These are phyloP conservation scores for Adelphocoris suturalis DNA, from an alignment of 2,888 invertebrate species.

Conservation along the genomic window DNA sequence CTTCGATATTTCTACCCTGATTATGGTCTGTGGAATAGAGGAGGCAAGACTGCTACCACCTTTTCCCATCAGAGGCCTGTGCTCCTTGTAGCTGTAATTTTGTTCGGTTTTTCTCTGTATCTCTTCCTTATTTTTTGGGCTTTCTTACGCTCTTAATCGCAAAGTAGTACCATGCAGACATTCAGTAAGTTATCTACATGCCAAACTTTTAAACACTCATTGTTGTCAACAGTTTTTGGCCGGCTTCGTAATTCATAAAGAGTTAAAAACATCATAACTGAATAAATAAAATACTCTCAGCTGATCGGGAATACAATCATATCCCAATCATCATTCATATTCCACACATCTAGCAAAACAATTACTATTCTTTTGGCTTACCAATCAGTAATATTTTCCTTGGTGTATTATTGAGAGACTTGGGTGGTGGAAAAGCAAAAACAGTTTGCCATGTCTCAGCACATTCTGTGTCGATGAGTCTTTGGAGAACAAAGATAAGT, in stretches of 20 bases:
- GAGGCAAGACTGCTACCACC: neutral
- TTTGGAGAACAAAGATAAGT: slow-evolving; percentile 88
- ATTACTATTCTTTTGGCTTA: too few relatives aligned
- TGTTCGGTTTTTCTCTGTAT: neutral
- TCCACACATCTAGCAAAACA: too few relatives aligned
- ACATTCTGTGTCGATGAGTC: slow-evolving; percentile 83
- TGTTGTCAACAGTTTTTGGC: too few relatives aligned
- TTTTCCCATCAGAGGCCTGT: slow-evolving; percentile 17
- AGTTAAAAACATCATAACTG: too few relatives aligned
- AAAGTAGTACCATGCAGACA: neutral
- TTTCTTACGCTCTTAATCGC: neutral
- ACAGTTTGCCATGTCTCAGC: slow-evolving; percentile 76
- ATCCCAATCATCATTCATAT: too few relatives aligned
- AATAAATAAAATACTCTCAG: too few relatives aligned
- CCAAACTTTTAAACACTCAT: too few relatives aligned
- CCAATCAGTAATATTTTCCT: too few relatives aligned
- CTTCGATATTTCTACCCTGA: slow-evolving; percentile 1
- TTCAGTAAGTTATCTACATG: too few relatives aligned
- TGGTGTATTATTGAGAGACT: too few relatives aligned
- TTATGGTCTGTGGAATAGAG: neutral
- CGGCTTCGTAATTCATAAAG: too few relatives aligned
- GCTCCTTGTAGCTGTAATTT: slow-evolving; percentile 17
- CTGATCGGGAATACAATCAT: too few relatives aligned
- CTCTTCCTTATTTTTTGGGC: neutral
- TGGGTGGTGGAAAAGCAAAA: slow-evolving; percentile 79